Conservation (phyloP, 2,797 vertebrate species). For the Chloroceryle inda region DNA sequence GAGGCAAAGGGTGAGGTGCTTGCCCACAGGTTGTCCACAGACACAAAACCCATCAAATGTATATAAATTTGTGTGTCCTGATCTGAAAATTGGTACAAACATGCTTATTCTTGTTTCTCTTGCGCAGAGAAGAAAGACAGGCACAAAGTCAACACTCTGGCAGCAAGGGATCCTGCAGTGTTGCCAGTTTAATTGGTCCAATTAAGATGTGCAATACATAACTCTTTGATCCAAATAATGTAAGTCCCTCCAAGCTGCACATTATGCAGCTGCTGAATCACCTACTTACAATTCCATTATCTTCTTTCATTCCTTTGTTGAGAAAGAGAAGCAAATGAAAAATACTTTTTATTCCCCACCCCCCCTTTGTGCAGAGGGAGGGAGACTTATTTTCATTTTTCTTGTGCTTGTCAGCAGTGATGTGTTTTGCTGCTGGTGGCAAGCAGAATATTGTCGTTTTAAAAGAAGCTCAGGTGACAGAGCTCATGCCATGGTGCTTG, state of each 20-base stretch:
- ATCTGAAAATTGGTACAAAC: neutral
- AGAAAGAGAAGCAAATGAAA: neutral
- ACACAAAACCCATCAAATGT: neutral
- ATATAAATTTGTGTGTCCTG: neutral
- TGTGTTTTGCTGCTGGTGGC: neutral
- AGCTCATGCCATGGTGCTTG: neutral
- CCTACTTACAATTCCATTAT: conserved; percentile 35
- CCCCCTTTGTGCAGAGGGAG: neutral
- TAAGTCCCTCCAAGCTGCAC: conserved; percentile 59
- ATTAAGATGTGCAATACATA: conserved; percentile 44
- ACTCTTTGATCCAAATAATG: conserved; percentile 55
- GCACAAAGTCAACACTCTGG: conserved; percentile 7
- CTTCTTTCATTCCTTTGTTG: neutral
- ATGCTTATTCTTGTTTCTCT: conserved; percentile 10
- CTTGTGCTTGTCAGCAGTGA: neutral
- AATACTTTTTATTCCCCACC: neutral
- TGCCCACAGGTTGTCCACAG: neutral
- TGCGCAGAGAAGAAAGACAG: neutral
- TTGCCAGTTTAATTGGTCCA: conserved; percentile 62
- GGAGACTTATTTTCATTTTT: neutral
- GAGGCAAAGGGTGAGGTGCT: neutral
- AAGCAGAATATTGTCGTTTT: neutral
- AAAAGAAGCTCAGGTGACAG: neutral
- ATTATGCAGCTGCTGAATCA: conserved; percentile 52
- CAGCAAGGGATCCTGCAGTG: conserved; percentile 2